Evolutionary conservation across 1,140 invertebrate genomes (phyloP).

Genomic region (Ptiloglossa arizonensis): DNA sequence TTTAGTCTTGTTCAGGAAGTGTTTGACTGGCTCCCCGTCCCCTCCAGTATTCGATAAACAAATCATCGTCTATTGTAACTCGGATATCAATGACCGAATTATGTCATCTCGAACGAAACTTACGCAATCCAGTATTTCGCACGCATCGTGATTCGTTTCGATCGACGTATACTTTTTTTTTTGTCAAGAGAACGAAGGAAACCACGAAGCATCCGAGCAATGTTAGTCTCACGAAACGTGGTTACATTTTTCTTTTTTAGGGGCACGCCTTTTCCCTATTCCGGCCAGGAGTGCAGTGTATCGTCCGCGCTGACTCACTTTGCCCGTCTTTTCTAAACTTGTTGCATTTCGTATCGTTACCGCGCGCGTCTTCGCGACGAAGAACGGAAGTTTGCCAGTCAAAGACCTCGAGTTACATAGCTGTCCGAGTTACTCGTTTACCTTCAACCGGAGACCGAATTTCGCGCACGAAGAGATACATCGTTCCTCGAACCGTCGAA

Average conservation of each 20-base stretch:
- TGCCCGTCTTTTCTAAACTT: constrained; percentile 12
- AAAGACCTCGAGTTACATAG: constrained; percentile 25
- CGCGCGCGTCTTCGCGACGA: background rate
- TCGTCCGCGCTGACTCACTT: background rate
- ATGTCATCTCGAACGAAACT: constrained; percentile 16
- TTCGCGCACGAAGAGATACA: background rate
- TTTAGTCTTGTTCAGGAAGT: too few species aligned
- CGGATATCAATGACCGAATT: constrained; percentile 33
- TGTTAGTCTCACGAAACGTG: background rate
- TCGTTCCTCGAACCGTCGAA: background rate
- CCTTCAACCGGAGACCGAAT: constrained; percentile 11
- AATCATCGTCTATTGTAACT: background rate
- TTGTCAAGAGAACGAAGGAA: background rate
- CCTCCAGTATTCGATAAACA: background rate
- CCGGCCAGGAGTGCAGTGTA: background rate
- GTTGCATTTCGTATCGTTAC: background rate
- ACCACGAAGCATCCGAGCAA: too few species aligned
- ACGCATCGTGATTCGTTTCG: background rate
- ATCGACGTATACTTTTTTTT: background rate
- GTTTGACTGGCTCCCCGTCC: too few species aligned
- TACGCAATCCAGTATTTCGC: constrained; percentile 12
- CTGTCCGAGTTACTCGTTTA: constrained; percentile 1
- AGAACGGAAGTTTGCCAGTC: constrained; percentile 16
- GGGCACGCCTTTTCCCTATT: background rate
- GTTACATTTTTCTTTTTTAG: constrained; percentile 7